Evolutionary conservation across 2,797 vertebrate genomes (phyloP), one percentile per base, ranked within the genome.

Genomic region (Neosalanx taihuensis): DNA sequence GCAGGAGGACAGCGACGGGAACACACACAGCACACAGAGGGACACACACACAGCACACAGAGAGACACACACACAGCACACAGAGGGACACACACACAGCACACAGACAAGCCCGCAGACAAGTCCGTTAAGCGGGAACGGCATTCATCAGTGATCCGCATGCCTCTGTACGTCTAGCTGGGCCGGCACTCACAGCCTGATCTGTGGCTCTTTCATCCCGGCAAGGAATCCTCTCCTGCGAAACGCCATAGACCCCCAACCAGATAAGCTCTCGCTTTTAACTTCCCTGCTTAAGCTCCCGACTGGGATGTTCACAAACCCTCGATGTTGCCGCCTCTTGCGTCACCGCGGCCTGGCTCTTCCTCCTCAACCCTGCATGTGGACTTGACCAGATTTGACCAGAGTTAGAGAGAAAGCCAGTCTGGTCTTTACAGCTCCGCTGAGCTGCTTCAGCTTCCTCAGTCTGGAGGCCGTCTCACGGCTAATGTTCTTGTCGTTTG

Each of bases 21-120:
- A 65, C 57, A 46, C 58, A 63, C 46, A 63, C 41, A 64, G n/a
- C 58, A 61, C 33, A 63, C 53, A 64, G 41, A 69, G 30, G 49
- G 35, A 46, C 10, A 62, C 72, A 49, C 53, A 23, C 49, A 37
- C 49, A 65, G 17, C 30, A 59, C 31, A 26, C 18, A 15, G 41
- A 29, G 7, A 46, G 51, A 65, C 35, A 65, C 57, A 46, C 58
- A 63, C 46, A 63, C 41, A 64, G n/a, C 58, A 61, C 33, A 63
- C 53, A 64, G 41, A 69, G 30, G 49, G 35, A 46, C 10, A 62
- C 72, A 49, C 53, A 23, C 49, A 37, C 49, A 65, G 17, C 30
- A 59, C 31, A 26, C 18, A 15, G 41, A 29, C 41, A 3, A 46
- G 26, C 61, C 17, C 23, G 33, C 41, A 71, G 35, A 33, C 23